Base-by-base conservation (phyloP, 2,888 invertebrate genomes). In the Bombyx huttoni region DNA sequence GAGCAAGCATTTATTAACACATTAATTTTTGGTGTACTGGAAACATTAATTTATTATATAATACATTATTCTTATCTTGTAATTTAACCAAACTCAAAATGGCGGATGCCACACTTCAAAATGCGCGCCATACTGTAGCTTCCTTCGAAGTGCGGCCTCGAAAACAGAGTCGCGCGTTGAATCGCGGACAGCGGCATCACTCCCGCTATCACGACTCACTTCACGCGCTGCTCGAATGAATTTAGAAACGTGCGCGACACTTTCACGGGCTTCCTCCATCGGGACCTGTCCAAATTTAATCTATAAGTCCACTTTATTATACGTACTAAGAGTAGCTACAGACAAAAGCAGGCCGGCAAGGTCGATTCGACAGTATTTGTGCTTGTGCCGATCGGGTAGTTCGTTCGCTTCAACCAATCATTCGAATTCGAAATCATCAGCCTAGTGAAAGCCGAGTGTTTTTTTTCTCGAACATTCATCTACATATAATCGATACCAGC, bases 91-190 rank as follows among this genome's bases (percentile, higher is more conserved):
- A 84, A 78, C n/a, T 81, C 68, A 86, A 54, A 78, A 81, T 1
- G 88, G 87, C 51, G 91, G 91, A 67, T 90, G 79, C 91, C 91
- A 91, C 73, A 91, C 89, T 87, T 86, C 74, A 49, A 88, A 83
- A 52, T 80, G 69, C 2, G 86, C 76, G 60, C 89, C 89, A 73
- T 85, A 90, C 61, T 84, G 88, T 64, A 90, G 83, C 74, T 91
- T 87, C 76, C 89, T 89, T 63, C 90, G 83, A 60, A 89, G 81
- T 59, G 81, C 79, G 57, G 78, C 77, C 62, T 88, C 88, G 59
- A 85, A 77, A 49, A 71, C 66, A 54, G 79, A 84, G 80, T 91
- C 91, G 34, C 84, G 73, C 13, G 79, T 69, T 8, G 74, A 67
- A 67, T 87, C 88, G n/a, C 83, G 75, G 5, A 80, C 73, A 14